Conservation (phyloP, 2,113 vertebrate genomes). For the Saguinus midas region DNA sequence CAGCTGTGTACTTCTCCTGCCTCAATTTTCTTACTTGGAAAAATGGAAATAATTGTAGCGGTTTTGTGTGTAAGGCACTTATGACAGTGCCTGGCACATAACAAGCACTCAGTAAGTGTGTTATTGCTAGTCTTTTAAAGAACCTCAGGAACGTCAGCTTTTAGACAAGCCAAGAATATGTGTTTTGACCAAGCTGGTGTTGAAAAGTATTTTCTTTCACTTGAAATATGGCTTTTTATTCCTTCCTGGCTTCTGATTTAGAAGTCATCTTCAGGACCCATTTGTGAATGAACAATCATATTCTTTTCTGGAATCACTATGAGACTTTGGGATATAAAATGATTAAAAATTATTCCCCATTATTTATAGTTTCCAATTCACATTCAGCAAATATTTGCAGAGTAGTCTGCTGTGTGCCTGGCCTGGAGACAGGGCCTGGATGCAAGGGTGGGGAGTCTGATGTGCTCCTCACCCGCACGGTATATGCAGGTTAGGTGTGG, state of each 20-base stretch:
- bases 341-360: not conserved
- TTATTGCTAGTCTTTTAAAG: not conserved
- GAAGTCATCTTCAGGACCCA: not conserved
- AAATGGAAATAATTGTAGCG: not conserved
- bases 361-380: not conserved
- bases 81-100: not conserved
- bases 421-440: not conserved
- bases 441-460: too few relatives aligned
- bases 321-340: conserved; percentile 4
- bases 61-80: not conserved
- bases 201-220: conserved; percentile 19
- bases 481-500: not conserved
- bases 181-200: not conserved
- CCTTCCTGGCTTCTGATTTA: not conserved
- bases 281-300: not conserved
- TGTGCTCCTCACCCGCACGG: not conserved
- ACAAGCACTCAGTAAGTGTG: not conserved
- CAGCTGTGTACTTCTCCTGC: not conserved
- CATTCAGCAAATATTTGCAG: not conserved
- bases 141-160: not conserved
- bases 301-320: not conserved
- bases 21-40: not conserved
- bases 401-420: not conserved
- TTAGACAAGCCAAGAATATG: not conserved
- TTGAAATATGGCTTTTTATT: conserved; percentile 21